Evolutionary conservation across 2,113 vertebrate genomes (phyloP).

Genomic region (Sinocyclocheilus anshuiensis): DNA sequence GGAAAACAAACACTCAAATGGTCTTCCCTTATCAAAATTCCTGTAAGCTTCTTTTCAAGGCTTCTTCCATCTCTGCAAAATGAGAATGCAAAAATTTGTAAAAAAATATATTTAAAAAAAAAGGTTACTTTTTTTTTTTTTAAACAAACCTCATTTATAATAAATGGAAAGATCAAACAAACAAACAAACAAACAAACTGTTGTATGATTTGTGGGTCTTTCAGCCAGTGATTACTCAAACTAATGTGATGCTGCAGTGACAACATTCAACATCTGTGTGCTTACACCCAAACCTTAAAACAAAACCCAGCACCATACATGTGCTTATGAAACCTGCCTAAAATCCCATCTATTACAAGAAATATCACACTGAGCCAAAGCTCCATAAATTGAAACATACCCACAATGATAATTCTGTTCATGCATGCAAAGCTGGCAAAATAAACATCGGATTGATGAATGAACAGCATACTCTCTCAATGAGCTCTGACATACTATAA

Average conservation of each 20-base stretch:
- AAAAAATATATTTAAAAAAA: too few relatives aligned
- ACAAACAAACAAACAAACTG: too few relatives aligned
- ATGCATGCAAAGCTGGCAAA: slow-evolving; percentile 47
- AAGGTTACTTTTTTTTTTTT: too few relatives aligned
- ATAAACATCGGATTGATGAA: slow-evolving; percentile 40
- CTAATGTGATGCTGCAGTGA: not conserved
- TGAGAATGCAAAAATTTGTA: not conserved
- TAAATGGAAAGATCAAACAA: not conserved
- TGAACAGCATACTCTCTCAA: not conserved
- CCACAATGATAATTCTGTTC: slow-evolving; percentile 37
- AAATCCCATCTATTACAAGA: not conserved
- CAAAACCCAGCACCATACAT: not conserved
- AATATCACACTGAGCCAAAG: not conserved
- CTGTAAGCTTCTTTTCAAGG: slow-evolving; percentile 86
- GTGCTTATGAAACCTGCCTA: not conserved
- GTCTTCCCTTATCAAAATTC: slow-evolving; percentile 79
- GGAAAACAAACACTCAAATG: not conserved
- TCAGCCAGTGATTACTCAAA: not conserved
- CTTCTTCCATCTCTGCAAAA: slow-evolving; percentile 86
- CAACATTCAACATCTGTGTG: not conserved
- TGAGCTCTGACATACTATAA: not conserved
- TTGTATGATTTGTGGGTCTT: not conserved
- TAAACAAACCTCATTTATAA: not conserved
- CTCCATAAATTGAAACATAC: slow-evolving; percentile 37
- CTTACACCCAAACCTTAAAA: not conserved